Conservation (phyloP, 2,113 vertebrate species). For the Phycodurus eques region DNA sequence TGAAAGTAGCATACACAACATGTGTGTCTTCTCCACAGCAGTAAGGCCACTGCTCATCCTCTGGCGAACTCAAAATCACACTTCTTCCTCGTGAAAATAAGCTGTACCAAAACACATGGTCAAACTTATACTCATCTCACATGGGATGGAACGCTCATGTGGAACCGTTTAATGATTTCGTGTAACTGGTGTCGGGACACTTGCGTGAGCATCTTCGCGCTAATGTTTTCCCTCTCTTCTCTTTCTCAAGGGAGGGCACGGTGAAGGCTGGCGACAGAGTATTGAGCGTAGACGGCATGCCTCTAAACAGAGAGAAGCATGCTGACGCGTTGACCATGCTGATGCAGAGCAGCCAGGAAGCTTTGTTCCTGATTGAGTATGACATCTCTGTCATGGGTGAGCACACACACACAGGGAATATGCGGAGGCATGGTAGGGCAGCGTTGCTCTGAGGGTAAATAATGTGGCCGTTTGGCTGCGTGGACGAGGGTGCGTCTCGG, state of each 20-base stretch:
- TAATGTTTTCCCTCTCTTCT: background rate
- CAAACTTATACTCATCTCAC: slow-evolving; percentile 56
- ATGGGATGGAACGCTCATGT: slow-evolving; percentile 51
- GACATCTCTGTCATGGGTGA: slow-evolving; percentile 93
- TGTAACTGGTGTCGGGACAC: slow-evolving; percentile 34
- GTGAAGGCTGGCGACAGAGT: slow-evolving; percentile 88
- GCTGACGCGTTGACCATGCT: slow-evolving; percentile 85
- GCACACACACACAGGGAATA: slow-evolving; percentile 51
- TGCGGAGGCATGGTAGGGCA: slow-evolving; percentile 44
- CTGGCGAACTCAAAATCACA: slow-evolving; percentile 46
- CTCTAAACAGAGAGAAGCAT: slow-evolving; percentile 86
- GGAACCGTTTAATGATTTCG: slow-evolving; percentile 48
- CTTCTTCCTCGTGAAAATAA: slow-evolving; percentile 28
- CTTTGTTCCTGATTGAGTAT: slow-evolving; percentile 94
- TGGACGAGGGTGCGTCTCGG: slow-evolving; percentile 29
- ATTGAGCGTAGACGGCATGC: slow-evolving; percentile 88
- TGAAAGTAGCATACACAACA: slow-evolving; percentile 34
- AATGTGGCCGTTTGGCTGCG: slow-evolving; percentile 42
- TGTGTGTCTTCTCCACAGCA: slow-evolving; percentile 47
- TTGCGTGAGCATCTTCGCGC: slow-evolving; percentile 19
- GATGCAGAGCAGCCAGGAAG: slow-evolving; percentile 88
- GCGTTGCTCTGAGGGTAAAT: slow-evolving; percentile 59
- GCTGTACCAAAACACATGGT: slow-evolving; percentile 33
- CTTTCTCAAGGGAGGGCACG: slow-evolving; percentile 84
- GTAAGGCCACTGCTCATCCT: slow-evolving; percentile 51